Conservation (phyloP, 2,113 vertebrate genomes). For the Piaya cayana region DNA sequence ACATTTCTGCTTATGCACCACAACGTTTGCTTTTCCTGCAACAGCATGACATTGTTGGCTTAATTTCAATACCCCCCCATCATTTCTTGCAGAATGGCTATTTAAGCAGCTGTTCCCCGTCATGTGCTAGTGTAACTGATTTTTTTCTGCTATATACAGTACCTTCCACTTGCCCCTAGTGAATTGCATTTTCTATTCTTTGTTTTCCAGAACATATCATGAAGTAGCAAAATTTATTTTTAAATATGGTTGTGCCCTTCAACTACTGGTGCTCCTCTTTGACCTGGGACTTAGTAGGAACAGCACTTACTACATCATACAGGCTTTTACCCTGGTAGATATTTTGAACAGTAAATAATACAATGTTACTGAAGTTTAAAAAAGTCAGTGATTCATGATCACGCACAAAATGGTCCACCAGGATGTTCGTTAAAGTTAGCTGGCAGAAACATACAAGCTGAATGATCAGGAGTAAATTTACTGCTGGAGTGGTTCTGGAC, state of each 20-base stretch:
- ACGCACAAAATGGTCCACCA: background rate
- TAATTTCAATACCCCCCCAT: conserved; percentile 22
- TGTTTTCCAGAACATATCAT: background rate
- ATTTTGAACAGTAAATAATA: background rate
- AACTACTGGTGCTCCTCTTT: background rate
- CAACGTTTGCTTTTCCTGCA: conserved; percentile 29
- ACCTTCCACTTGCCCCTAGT: background rate
- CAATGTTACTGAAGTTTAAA: background rate
- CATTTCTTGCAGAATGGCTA: conserved; percentile 38
- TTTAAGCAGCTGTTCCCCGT: conserved; percentile 48
- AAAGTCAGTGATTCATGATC: background rate
- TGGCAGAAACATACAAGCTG: background rate
- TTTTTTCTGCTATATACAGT: background rate
- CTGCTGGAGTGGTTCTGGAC: background rate
- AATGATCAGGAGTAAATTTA: background rate
- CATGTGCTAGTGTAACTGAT: background rate
- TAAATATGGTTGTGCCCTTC: background rate
- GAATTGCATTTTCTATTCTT: conserved; percentile 14
- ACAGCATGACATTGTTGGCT: conserved; percentile 15
- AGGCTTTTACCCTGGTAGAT: background rate
- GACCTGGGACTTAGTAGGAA: background rate
- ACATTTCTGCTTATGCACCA: background rate
- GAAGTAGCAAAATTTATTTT: conserved; percentile 14
- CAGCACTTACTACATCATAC: background rate
- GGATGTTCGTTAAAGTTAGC: background rate